A percentile compares a stretch with the other conserved stretches of the same genome.
Evolutionary conservation across 2,797 vertebrate genomes (phyloP).

Genomic region (Melanotaenia boesemani): DNA sequence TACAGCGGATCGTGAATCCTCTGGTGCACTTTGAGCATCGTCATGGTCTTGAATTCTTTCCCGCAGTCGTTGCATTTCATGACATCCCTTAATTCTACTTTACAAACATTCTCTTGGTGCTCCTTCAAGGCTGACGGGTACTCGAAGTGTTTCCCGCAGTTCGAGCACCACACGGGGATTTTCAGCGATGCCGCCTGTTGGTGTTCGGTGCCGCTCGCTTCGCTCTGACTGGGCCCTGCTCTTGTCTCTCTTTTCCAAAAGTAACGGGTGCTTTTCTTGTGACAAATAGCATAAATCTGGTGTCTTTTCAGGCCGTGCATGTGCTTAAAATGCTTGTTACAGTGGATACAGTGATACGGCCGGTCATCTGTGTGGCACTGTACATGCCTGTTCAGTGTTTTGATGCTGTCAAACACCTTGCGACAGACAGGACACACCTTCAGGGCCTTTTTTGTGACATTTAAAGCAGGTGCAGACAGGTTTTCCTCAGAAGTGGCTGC

Average conservation of each 20-base stretch:
- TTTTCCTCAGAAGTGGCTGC: background rate
- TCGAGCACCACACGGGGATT: constrained; percentile 78
- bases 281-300: constrained; percentile 80
- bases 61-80: constrained; percentile 73
- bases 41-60: constrained; percentile 79
- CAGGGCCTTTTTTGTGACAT: constrained; percentile 33
- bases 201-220: background rate
- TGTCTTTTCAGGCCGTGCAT: constrained; percentile 81
- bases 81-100: constrained; percentile 63
- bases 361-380: constrained; percentile 81
- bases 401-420: constrained; percentile 69
- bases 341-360: constrained; percentile 77
- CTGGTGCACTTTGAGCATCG: constrained; percentile 80
- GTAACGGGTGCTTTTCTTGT: constrained; percentile 69
- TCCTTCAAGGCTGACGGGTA: constrained; percentile 69
- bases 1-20: constrained; percentile 80
- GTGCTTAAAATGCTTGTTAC: constrained; percentile 80
- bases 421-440: constrained; percentile 73
- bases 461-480: fast-evolving
- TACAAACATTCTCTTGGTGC: constrained; percentile 75
- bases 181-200: constrained; percentile 50
- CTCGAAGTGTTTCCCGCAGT: constrained; percentile 80
- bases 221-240: constrained; percentile 17
- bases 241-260: constrained; percentile 65
- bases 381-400: constrained; percentile 75